Evolutionary conservation across 2,113 vertebrate genomes (phyloP), one percentile per base, ranked within the genome.

Genomic region (Recurvirostra avosetta): DNA sequence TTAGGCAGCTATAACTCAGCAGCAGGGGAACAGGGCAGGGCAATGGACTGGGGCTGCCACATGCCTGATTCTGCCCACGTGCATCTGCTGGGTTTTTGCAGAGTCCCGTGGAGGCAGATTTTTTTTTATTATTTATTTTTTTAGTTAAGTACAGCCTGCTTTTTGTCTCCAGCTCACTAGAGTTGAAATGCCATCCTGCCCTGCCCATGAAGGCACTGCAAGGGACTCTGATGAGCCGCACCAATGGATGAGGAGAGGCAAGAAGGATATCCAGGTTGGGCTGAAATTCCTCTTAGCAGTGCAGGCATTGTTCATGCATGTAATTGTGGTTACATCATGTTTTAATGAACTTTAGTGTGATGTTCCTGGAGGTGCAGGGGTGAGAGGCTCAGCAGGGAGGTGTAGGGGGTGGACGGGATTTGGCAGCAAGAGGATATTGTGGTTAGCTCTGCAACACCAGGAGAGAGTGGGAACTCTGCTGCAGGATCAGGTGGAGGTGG

Each of bases 221-320:
- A 29, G 45, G 29, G n/a, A 34, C 58, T 78, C n/a, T 17, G 29
- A 25, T 52, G 59, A 79, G 18, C 79, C 50, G 29, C 65, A 59
- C 12, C 5, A 12, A 40, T 2, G 8, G 22, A n/a, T 82, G 38
- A n/a, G 20, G 25, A 15, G 36, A 76, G 34, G 27, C 0, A 3
- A 67, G 45, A 9, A 67, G 8, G 26, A 36, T 6, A 55, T 21
- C 15, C 45, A 36, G 19, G 19, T 19, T 1, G 1, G 32, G 30
- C n/a, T 72, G 65, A 59, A 49, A 55, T 71, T 82, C 26, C 38
- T 82, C 43, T 55, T 55, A 72, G 52, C 22, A 49, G n/a, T 8
- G 10, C 45, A 49, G n/a, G 52, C 50, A 55, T 29, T 21, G 8
- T 47, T n/a, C 0, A 2, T 10, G 30, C 0, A 0, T 36, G 26